Conservation (phyloP, 2,888 invertebrate species). For the Latheticus oryzae region DNA sequence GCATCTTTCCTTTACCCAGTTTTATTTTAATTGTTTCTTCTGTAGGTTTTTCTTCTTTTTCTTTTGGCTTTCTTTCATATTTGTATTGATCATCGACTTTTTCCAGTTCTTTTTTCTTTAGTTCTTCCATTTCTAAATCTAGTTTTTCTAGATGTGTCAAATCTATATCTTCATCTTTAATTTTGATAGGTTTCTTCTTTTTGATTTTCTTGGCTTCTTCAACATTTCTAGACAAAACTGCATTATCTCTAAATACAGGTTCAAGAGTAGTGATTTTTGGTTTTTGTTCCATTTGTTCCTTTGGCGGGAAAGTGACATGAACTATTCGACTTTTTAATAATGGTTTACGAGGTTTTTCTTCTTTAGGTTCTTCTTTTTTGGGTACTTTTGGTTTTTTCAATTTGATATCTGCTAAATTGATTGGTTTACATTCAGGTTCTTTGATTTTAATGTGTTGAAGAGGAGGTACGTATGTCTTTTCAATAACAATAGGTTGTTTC, state of each 20-base stretch:
- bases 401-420: slow-evolving; percentile 76
- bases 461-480: slow-evolving; percentile 28
- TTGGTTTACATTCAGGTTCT: slow-evolving; percentile 68
- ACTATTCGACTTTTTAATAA: slow-evolving; percentile 77
- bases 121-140: slow-evolving; percentile 62
- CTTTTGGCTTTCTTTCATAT: slow-evolving; percentile 56
- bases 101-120: slow-evolving; percentile 62
- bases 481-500: slow-evolving; percentile 43
- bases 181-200: slow-evolving; percentile 59
- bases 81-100: slow-evolving; percentile 63
- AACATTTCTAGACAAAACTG: slow-evolving; percentile 66
- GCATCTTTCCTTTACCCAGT: slow-evolving; percentile 67
- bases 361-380: slow-evolving; percentile 56
- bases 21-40: slow-evolving; percentile 59
- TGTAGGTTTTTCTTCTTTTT: slow-evolving; percentile 53
- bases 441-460: slow-evolving; percentile 65
- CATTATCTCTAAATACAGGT: slow-evolving; percentile 58
- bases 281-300: slow-evolving; percentile 55
- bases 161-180: slow-evolving; percentile 63
- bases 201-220: slow-evolving; percentile 64
- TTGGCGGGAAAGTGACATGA: slow-evolving; percentile 66
- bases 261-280: slow-evolving; percentile 58
- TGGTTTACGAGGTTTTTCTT: slow-evolving; percentile 72
- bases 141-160: slow-evolving; percentile 64
- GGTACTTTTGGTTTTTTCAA: slow-evolving; percentile 63